phyloP scores from a whole-genome alignment of 2,797 vertebrate genomes.

The Crenichthys baileyi region DNA sequence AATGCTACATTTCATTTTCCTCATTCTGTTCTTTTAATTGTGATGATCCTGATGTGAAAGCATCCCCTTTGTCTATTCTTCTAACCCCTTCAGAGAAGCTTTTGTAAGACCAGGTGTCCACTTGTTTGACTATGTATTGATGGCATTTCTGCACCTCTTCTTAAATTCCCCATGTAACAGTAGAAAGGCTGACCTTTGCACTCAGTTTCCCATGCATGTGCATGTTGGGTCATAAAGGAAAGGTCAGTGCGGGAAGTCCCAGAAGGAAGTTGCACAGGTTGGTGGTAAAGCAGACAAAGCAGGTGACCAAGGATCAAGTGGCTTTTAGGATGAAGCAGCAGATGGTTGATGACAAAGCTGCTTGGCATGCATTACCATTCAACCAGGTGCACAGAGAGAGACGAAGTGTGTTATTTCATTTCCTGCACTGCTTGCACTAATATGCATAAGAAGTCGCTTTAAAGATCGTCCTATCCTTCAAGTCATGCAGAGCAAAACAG shows the following conservation, averaged over 20 bases:
- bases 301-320: constrained; percentile 23
- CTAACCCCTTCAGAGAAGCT: background rate
- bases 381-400: constrained; percentile 41
- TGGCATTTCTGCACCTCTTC: constrained; percentile 1
- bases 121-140: background rate
- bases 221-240: constrained; percentile 12
- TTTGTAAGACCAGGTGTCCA: background rate
- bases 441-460: constrained; percentile 45
- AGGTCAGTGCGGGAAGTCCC: constrained; percentile 13
- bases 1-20: no score
- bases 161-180: background rate
- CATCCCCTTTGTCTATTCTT: background rate
- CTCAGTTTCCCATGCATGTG: constrained; percentile 1
- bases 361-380: constrained; percentile 65
- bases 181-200: constrained; percentile 7
- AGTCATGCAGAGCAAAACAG: constrained; percentile 64
- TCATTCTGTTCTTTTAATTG: background rate
- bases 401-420: constrained; percentile 29
- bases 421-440: constrained; percentile 22
- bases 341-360: constrained; percentile 53
- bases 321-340: constrained; percentile 43
- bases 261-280: constrained; percentile 7
- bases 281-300: constrained; percentile 27
- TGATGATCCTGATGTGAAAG: background rate
- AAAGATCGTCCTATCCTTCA: constrained; percentile 68